A percentile compares a stretch with the other conserved stretches of the same genome.
phyloP scores from a whole-genome alignment of 1,140 invertebrate species.

The Trichomalopsis sarcophagae region DNA sequence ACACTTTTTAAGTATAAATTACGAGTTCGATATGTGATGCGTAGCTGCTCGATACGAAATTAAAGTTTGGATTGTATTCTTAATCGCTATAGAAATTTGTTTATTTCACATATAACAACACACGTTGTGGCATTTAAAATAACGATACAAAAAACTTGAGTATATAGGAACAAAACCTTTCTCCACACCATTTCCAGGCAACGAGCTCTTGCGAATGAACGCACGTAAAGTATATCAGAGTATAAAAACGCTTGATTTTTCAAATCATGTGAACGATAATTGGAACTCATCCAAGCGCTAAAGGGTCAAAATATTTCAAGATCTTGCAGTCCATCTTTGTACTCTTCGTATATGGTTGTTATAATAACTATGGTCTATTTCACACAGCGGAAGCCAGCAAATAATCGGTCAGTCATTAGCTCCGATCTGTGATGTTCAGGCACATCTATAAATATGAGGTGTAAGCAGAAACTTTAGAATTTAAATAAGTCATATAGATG shows the following conservation, averaged over 20 bases:
- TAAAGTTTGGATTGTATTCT: too few species aligned
- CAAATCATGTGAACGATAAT: neutral
- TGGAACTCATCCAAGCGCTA: neutral
- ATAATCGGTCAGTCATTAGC: conserved; percentile 20
- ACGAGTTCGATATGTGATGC: too few species aligned
- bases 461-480: neutral
- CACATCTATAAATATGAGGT: neutral
- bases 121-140: neutral
- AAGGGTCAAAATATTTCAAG: neutral
- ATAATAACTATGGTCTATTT: neutral
- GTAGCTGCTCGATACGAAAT: too few species aligned
- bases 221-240: neutral
- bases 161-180: too few species aligned
- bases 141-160: neutral
- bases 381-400: conserved; percentile 16
- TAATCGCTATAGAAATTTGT: too few species aligned
- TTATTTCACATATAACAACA: neutral
- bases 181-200: neutral
- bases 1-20: too few species aligned
- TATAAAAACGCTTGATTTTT: neutral
- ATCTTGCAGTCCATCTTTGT: conserved; percentile 11
- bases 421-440: neutral
- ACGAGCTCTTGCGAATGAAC: neutral
- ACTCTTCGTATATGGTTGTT: neutral
- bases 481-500: neutral